Base-by-base conservation (phyloP, 2,113 vertebrate genomes). In the Megaleporinus macrocephalus region DNA sequence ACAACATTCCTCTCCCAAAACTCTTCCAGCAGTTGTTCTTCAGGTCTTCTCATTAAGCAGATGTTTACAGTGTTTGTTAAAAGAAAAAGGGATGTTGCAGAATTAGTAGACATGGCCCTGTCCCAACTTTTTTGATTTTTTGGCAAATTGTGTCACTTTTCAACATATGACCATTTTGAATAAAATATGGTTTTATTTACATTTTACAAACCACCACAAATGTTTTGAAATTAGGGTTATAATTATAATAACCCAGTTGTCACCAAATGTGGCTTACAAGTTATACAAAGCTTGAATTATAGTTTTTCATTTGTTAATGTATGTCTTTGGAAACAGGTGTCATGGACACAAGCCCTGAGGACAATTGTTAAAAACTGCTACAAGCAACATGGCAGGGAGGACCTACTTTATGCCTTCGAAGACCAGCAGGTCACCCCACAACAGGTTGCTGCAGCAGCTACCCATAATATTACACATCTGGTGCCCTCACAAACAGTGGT, bases 311-410 rank as follows among this genome's bases (percentile, higher is more conserved):
- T 24, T 29, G 11, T 55, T 14, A 27, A 14, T 30, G 16, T 13
- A n/a, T 51, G 24, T 55, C 33, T 11, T 79, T 70, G 61, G 57
- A 7, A 80, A 83, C 27, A 98, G 98, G 97, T 99, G 66, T 99
- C 98, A 0, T 99, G 98, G 98, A 99, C 98, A 5, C 97, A 99
- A 77, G 98, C 98, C 0, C 81, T 99, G 81, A 86, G 98, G 77
- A 98, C 98, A 27, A 99, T 99, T 1, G 98, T 99, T 65, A 99
- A 99, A 90, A 99, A 99, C 92, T 99, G 98, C 93, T 99, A 99
- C 84, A 99, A 98, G 86, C 97, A 99, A 89, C 98, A 99, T 1
- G 98, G 97, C 27, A 95, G 98, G 0, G 98, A 99, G 80, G 98
- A 99, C 81, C 92, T 99, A 72, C 89, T 99, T 1, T 99, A 99